Evolutionary conservation across 2,797 vertebrate species (phyloP), one percentile per base, ranked within the genome.

Genomic region (Tolypeutes matacus): DNA sequence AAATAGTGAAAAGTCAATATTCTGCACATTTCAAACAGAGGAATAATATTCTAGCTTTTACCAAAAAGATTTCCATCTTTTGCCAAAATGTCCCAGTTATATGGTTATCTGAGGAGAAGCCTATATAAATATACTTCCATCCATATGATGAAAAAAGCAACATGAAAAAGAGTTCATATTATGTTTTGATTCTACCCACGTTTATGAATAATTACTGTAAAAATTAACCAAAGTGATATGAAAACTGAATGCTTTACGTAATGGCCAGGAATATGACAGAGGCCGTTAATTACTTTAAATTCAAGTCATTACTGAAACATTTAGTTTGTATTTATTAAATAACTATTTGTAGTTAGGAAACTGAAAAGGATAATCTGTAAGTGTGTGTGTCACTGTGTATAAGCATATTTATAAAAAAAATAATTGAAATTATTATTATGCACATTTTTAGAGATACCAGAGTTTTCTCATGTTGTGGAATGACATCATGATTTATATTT

Each of bases 401-500:
- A 31, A 7, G 51, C 23, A 67, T 46, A 80, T 85, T 80, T 70
- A 86, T n/a, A 97, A 96, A 96, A 86, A 87, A 97, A 97, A 98
- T 97, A 95, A 96, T 95, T 96, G 96, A 97, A 97, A 96, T 91
- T 64, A 75, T 90, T 93, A 97, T 97, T 98, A 97, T 97, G 86
- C 82, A 87, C 91, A 96, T 96, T 97, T 98, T 92, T 97, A 93
- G 89, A 96, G 84, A 70, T 97, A 98, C 97, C 91, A 96, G 80
- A 82, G 95, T 97, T 96, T 97, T 97, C 97, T 97, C 89, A 98
- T 97, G 93, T 93, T 96, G 69, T 92, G 97, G 95, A 97, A 97
- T 29, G 18, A 93, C 94, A 87, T 96, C 95, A 97, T 94, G 64
- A 97, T 96, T 97, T 86, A 92, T 89, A 67, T 95, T 95, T 98